These are phyloP conservation scores for Echinarachnius parma DNA, from an alignment of 53 echinoderm and acorn worm species.

Conservation along the genomic window DNA sequence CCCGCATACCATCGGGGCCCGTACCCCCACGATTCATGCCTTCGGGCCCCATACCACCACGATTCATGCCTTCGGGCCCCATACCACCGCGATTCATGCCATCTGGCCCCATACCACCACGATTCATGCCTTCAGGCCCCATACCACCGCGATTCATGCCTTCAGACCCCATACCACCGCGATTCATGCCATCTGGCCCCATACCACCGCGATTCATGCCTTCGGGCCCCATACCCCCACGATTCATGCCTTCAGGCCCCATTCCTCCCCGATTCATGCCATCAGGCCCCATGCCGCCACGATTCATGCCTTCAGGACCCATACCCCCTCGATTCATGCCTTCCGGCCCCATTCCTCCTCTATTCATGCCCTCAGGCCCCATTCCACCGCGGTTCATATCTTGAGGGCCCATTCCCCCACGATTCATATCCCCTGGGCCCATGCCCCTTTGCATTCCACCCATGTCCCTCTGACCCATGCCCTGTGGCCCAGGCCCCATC, in stretches of 20 bases:
- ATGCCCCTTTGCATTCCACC: slow-evolving; percentile 27
- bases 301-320: slow-evolving; percentile 19
- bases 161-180: slow-evolving; percentile 26
- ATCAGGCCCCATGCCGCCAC: slow-evolving; percentile 13
- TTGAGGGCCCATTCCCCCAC: not conserved
- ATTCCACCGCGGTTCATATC: slow-evolving; percentile 10
- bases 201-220: slow-evolving; percentile 7
- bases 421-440: slow-evolving; percentile 21
- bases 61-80: slow-evolving; percentile 14
- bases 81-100: slow-evolving; percentile 9
- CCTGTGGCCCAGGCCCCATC: slow-evolving; percentile 9
- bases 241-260: slow-evolving; percentile 15
- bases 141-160: slow-evolving; percentile 22
- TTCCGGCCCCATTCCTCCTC: slow-evolving; percentile 32
- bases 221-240: slow-evolving; percentile 18
- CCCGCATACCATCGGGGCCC: slow-evolving; percentile 22
- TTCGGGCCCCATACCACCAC: slow-evolving; percentile 22
- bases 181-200: slow-evolving; percentile 13
- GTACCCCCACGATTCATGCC: slow-evolving; percentile 11
- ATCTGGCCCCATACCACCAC: not conserved
- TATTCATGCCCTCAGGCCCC: slow-evolving; percentile 17
- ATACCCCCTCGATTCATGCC: slow-evolving; percentile 3
- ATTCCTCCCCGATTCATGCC: slow-evolving; percentile 9
- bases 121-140: not conserved
- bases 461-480: not conserved